Evolutionary conservation across 2,797 vertebrate species (phyloP).

Genomic region (Lophura swinhoii): DNA sequence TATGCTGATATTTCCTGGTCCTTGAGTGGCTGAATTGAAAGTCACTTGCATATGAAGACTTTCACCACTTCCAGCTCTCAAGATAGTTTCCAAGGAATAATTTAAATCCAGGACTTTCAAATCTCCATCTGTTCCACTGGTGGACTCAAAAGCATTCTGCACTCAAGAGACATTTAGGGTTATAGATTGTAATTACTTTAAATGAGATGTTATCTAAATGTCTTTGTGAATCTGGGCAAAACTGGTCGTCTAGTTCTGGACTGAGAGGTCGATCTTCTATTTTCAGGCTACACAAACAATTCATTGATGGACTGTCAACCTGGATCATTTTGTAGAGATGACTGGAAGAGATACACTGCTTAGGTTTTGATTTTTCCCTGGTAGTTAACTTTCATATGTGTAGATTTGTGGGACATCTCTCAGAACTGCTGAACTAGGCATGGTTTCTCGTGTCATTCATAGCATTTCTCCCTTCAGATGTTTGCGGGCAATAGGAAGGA

Average conservation of each 20-base stretch:
- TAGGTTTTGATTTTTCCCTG: not conserved
- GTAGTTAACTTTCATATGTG: not conserved
- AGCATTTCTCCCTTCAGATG: not conserved
- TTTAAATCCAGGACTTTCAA: not conserved
- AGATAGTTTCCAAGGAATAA: not conserved
- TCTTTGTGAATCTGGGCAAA: not conserved
- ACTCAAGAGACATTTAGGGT: not conserved
- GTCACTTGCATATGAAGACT: not conserved
- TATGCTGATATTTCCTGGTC: not conserved
- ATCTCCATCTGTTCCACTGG: not conserved
- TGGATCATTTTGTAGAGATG: not conserved
- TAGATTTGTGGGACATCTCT: not conserved
- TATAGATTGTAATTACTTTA: not conserved
- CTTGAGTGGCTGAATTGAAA: not conserved
- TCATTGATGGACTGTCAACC: not conserved
- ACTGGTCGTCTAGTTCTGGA: not conserved
- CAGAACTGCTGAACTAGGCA: not conserved
- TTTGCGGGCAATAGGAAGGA: not conserved
- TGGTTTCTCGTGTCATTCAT: fast-evolving
- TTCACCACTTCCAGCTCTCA: not conserved
- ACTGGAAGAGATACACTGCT: not conserved
- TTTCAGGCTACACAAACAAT: not conserved
- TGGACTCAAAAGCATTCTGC: not conserved
- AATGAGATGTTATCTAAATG: not conserved
- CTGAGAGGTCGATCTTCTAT: not conserved